These are phyloP conservation scores for Emydura subglobosa DNA, from an alignment of 2,113 vertebrate species.

Conservation along the genomic window DNA sequence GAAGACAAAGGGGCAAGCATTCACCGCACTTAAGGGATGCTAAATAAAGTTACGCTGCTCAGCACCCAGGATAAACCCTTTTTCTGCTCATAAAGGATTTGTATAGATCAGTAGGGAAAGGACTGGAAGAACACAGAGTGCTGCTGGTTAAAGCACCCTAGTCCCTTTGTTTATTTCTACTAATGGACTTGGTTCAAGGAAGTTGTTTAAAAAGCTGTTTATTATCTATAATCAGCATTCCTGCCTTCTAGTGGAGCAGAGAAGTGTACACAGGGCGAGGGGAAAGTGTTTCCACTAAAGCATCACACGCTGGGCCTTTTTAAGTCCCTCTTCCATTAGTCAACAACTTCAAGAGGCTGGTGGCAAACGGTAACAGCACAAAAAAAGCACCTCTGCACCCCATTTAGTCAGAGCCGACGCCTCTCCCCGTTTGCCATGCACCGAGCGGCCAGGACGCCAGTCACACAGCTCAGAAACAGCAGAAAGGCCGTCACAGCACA, in stretches of 20 bases:
- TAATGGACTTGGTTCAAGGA: background rate
- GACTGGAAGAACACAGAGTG: no score
- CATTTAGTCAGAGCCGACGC: fast-evolving
- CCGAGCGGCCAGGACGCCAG: background rate
- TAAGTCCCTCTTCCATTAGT: fast-evolving
- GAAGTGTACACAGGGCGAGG: no score
- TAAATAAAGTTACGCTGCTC: background rate
- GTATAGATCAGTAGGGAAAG: background rate
- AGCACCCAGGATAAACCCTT: fast-evolving
- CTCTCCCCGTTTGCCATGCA: fast-evolving
- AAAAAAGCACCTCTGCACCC: background rate
- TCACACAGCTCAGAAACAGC: fast-evolving
- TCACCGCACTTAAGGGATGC: background rate
- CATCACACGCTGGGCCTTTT: background rate
- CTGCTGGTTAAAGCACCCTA: background rate
- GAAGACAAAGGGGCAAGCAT: background rate
- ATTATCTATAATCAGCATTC: background rate
- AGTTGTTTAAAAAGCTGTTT: background rate
- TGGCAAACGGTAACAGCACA: background rate
- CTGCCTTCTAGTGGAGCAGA: background rate
- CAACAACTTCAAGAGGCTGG: background rate
- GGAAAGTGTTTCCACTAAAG: background rate
- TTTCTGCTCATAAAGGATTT: background rate
- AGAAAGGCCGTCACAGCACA: background rate
- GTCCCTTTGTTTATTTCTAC: background rate